Percentiles rank a stretch among this genome's conserved stretches.
These are phyloP conservation scores for Drosophila grimshawi DNA, from an alignment of 1,140 invertebrate species.

Conservation along the genomic window DNA sequence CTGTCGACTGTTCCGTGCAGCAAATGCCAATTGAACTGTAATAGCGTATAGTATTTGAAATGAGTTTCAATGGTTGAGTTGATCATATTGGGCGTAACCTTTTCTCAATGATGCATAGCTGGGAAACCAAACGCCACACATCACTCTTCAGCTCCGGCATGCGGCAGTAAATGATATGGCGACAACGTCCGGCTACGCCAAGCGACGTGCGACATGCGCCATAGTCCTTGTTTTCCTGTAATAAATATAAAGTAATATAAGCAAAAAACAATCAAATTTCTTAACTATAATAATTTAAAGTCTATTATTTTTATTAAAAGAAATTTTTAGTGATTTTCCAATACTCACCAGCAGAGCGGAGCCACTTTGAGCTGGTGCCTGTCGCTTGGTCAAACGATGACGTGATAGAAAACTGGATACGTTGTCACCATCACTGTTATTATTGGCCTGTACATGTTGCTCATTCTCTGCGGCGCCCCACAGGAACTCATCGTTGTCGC, in stretches of 20 bases:
- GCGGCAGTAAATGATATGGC: slow-evolving; percentile 88
- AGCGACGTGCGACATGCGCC: slow-evolving; percentile 87
- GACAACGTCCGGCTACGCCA: slow-evolving; percentile 87
- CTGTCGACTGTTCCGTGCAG: slow-evolving; percentile 69
- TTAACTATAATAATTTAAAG: not conserved
- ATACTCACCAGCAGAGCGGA: slow-evolving; percentile 56
- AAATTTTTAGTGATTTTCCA: not conserved
- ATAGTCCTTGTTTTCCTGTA: slow-evolving; percentile 85
- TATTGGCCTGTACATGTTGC: slow-evolving; percentile 31
- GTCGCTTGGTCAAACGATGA: slow-evolving; percentile 68
- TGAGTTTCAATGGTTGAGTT: not conserved
- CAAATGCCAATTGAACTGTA: slow-evolving; percentile 80
- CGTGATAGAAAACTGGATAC: slow-evolving; percentile 54
- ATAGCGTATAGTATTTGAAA: not conserved
- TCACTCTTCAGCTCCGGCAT: slow-evolving; percentile 86
- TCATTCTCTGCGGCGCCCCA: slow-evolving; percentile 70
- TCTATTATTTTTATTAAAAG: too few species aligned
- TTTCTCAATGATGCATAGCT: slow-evolving; percentile 88
- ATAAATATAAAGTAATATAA: not conserved
- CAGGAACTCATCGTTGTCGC: slow-evolving; percentile 76
- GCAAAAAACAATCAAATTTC: not conserved
- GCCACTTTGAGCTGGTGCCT: slow-evolving; percentile 35
- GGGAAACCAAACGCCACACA: slow-evolving; percentile 87
- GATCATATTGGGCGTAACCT: slow-evolving; percentile 79
- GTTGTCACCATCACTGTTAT: slow-evolving; percentile 16